phyloP scores from a whole-genome alignment of 1,140 invertebrate species.

The Pemphigus obesinymphae region DNA sequence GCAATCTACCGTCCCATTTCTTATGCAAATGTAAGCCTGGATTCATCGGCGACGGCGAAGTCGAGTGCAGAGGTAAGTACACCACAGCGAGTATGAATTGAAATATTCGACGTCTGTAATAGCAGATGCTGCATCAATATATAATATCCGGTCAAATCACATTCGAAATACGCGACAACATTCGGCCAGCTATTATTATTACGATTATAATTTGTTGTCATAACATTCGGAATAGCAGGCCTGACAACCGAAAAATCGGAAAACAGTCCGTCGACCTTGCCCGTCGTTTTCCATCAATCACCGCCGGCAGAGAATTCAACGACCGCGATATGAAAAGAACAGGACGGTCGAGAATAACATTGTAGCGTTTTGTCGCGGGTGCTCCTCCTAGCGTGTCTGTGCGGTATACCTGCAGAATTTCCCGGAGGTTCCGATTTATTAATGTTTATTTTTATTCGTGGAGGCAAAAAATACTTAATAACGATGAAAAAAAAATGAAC shows the following conservation, averaged over 20 bases:
- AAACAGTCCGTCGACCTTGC: constrained; percentile 39
- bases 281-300: constrained; percentile 20
- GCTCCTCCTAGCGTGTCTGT: not conserved
- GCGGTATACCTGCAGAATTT: not conserved
- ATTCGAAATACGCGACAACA: not conserved
- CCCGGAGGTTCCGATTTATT: not conserved
- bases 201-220: not conserved
- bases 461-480: no score
- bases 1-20: constrained; percentile 88
- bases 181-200: not conserved
- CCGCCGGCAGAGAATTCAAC: constrained; percentile 11
- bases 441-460: not conserved
- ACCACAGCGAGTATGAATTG: no score
- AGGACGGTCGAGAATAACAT: not conserved
- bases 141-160: not conserved
- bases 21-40: constrained; percentile 89
- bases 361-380: not conserved
- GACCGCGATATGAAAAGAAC: constrained; percentile 27
- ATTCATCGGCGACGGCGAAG: constrained; percentile 82
- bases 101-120: not conserved
- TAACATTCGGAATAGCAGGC: not conserved
- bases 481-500: no score
- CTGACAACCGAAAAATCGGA: constrained; percentile 37
- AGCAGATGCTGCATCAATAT: no score
- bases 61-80: constrained; percentile 67